These are phyloP conservation scores for Argopecten irradians DNA, from an alignment of 1,140 invertebrate genomes.

Conservation along the genomic window DNA sequence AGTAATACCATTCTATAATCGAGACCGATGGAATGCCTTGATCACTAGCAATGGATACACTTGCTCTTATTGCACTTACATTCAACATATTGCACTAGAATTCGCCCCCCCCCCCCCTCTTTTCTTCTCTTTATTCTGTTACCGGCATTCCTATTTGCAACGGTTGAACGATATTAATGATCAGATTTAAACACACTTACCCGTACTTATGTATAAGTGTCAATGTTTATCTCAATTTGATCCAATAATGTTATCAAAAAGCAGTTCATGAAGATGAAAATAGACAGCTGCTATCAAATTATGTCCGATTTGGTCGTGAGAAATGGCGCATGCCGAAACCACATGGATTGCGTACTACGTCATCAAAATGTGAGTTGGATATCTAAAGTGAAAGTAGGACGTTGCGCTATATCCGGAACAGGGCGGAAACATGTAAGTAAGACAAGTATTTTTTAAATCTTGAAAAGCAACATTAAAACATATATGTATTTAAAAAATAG, in stretches of 20 bases:
- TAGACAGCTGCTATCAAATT: not conserved
- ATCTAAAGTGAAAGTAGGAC: not conserved
- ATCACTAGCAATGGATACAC: no score
- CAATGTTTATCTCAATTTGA: not conserved
- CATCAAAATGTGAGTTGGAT: not conserved
- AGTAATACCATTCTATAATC: no score
- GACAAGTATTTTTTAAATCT: no score
- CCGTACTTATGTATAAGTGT: not conserved
- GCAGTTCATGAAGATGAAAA: slow-evolving; percentile 21
- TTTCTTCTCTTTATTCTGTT: not conserved
- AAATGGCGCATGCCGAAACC: slow-evolving; percentile 14
- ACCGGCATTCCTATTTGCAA: not conserved
- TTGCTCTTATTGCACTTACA: not conserved
- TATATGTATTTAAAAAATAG: no score
- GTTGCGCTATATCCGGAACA: no score
- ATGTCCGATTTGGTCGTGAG: not conserved
- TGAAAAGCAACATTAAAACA: no score
- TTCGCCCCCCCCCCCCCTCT: not conserved
- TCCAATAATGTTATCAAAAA: not conserved
- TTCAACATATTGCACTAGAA: not conserved
- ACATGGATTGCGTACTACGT: not conserved
- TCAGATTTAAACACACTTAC: not conserved
- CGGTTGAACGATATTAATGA: not conserved
- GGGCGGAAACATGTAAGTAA: no score
- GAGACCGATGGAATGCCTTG: no score